These are phyloP conservation scores for Meles meles DNA, from an alignment of 2,113 vertebrate genomes.

Conservation along the genomic window DNA sequence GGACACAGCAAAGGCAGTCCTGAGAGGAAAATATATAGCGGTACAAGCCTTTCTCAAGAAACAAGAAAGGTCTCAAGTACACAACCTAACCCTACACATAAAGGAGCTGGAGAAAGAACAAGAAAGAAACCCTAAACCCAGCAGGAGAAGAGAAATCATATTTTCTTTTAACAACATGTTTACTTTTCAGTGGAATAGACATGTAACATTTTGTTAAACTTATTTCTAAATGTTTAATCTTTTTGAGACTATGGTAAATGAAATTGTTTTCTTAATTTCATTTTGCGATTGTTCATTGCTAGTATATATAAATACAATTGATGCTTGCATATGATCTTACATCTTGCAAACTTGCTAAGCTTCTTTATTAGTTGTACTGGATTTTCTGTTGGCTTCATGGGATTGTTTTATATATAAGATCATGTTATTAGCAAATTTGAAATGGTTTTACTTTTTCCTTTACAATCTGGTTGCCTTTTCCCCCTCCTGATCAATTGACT, in stretches of 20 bases:
- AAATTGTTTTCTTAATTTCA: neutral
- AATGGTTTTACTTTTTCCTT: neutral
- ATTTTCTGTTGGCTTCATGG: neutral
- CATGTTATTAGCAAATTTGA: neutral
- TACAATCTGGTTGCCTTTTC: neutral
- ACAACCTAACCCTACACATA: no score
- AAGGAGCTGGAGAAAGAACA: no score
- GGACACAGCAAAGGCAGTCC: no score
- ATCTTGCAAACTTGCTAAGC: neutral
- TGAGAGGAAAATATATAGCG: no score
- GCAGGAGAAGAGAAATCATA: no score
- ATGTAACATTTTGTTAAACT: neutral
- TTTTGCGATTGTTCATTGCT: neutral
- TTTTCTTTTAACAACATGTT: neutral
- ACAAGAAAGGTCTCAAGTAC: no score
- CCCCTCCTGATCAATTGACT: neutral
- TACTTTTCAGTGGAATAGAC: neutral
- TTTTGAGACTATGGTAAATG: neutral
- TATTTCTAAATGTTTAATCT: neutral
- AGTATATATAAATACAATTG: neutral
- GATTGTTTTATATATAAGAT: neutral
- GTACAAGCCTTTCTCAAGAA: no score
- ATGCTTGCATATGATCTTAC: neutral
- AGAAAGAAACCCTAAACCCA: no score
- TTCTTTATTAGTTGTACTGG: neutral